Conservation (phyloP, 2,888 invertebrate genomes). For the Periphyllus acericola region DNA sequence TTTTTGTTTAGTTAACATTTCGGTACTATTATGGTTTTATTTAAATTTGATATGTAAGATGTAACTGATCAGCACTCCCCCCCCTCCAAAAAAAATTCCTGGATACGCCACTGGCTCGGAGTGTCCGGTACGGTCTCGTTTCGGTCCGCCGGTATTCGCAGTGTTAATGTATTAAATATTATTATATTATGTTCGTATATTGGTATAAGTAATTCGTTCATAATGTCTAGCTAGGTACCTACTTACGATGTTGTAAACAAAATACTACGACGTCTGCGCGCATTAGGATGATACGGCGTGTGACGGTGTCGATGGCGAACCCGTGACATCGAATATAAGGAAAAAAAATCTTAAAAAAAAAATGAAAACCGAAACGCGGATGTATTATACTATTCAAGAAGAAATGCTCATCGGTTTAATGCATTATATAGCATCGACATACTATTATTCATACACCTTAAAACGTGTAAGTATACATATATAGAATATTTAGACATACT, state of each 20-base stretch:
- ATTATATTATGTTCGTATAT: background rate
- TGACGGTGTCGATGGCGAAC: background rate
- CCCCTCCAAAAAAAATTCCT: no score
- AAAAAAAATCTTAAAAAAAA: conserved; percentile 17
- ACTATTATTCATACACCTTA: background rate
- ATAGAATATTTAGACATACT: no score
- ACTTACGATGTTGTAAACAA: background rate
- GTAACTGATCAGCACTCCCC: no score
- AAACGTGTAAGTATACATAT: no score
- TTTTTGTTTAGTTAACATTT: no score
- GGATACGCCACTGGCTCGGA: no score
- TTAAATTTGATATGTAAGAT: no score
- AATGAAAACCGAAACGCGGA: background rate
- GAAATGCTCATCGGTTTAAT: background rate
- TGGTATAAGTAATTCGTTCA: background rate
- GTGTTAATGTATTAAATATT: background rate
- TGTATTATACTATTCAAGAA: background rate
- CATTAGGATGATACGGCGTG: background rate
- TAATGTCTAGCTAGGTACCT: background rate
- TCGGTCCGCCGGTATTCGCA: background rate
- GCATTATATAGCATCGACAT: no score
- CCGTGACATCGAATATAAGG: background rate
- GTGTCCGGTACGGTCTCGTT: no score
- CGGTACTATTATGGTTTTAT: no score
- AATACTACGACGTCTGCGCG: background rate